Evolutionary conservation across 2,888 invertebrate genomes (phyloP), one percentile per base, ranked within the genome.

Genomic region (Eupeodes latifasciatus): DNA sequence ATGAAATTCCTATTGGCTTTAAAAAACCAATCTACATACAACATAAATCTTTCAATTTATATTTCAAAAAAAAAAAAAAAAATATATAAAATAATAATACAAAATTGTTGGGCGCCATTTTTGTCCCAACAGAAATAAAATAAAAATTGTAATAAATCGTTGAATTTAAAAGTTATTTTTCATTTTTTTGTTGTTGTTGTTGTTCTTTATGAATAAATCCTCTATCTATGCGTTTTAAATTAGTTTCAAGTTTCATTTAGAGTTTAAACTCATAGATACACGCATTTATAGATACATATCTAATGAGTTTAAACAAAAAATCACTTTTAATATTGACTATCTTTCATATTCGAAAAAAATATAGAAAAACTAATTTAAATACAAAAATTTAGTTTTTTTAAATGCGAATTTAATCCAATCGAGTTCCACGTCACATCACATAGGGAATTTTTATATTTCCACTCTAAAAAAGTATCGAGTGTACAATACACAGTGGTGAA

Each of bases 391-490:
- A 36, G 19, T 12, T 40, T 16, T 71, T 83, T 76, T 72, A 72
- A 87, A 87, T 84, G 87, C 87, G 80, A 87, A 87, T 87, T 87
- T 81, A 77, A 84, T 87, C 87, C 84, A 84, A 87, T 66, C 64
- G 71, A 64, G 74, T 77, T 72, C 27, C 27, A 27, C 27, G 2
- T 27, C 27, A 27, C 40, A 40, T 64, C 59, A 71, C 57, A 80
- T 66, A 47, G 16, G n/a, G 47, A 72, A 72, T 61, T 74, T 75
- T 67, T 44, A 19, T 79, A 62, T 49, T 27, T 11, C 51, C 53
- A 9, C 27, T 27, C 2, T 2, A 27, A 76, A 66, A 78, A 72
- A 53, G 71, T 77, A 81, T 72, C 77, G 16, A 71, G 51, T 47
- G 69, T 47, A 74, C 49, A 51, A 75, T 47, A 74, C 49, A 51